Evolutionary conservation across 2,113 vertebrate species (phyloP).

Genomic region (Mormyrus lacerda): DNA sequence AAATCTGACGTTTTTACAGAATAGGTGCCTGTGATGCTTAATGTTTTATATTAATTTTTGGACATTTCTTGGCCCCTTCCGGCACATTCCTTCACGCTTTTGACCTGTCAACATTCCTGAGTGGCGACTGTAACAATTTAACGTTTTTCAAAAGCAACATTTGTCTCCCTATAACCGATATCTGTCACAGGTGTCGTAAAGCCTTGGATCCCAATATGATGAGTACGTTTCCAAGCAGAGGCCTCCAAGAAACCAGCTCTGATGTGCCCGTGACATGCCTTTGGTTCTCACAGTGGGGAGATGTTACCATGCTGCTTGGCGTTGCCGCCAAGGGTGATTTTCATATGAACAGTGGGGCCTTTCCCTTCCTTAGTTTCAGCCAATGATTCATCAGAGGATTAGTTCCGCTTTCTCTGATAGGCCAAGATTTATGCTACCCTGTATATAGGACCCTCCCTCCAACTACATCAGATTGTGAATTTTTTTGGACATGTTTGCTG

Average conservation of each 20-base stretch:
- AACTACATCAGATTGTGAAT: background rate
- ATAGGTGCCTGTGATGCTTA: background rate
- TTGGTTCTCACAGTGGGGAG: background rate
- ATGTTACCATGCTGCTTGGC: background rate
- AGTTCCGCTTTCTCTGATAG: background rate
- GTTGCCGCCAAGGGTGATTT: background rate
- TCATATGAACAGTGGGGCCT: background rate
- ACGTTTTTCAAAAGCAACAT: background rate
- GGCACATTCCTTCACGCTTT: background rate
- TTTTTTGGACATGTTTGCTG: background rate
- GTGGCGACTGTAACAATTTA: background rate
- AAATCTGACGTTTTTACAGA: constrained; percentile 1
- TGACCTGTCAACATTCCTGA: background rate
- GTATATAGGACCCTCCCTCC: background rate
- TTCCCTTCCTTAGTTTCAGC: background rate
- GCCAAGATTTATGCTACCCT: background rate
- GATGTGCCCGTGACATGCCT: background rate
- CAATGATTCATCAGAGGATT: background rate
- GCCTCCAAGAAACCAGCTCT: background rate
- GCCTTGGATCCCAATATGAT: background rate
- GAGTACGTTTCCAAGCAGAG: background rate
- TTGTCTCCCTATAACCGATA: background rate
- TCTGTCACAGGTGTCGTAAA: background rate
- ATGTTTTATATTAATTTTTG: constrained; percentile 3
- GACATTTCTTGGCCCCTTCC: background rate